Evolutionary conservation across 2,888 invertebrate genomes (phyloP).

Genomic region (Drosophila austrosaltans): DNA sequence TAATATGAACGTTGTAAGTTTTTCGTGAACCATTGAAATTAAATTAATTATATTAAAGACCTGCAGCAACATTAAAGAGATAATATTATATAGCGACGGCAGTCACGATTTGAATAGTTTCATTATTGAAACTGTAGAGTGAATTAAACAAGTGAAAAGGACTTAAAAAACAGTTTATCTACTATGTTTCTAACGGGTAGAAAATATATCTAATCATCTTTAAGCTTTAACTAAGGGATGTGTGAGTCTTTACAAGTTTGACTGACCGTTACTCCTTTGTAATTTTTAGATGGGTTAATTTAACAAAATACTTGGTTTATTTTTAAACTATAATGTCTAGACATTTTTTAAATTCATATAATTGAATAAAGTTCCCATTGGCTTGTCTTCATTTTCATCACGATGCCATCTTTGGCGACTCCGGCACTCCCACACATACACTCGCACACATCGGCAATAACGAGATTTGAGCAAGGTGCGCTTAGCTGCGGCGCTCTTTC

Average conservation of each 20-base stretch:
- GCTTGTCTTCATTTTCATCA: conserved; percentile 50
- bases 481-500: conserved; percentile 63
- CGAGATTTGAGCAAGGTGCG: conserved; percentile 76
- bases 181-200: too few species aligned
- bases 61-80: background rate
- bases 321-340: too few species aligned
- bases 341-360: background rate
- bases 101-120: background rate
- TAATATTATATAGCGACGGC: background rate
- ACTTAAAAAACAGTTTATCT: too few species aligned
- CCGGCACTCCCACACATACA: conserved; percentile 36
- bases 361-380: conserved; percentile 20
- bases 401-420: conserved; percentile 58
- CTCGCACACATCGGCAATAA: conserved; percentile 47
- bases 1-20: background rate
- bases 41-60: conserved; percentile 13
- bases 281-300: too few species aligned
- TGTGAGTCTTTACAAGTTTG: too few species aligned
- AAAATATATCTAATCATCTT: too few species aligned
- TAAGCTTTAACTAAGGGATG: too few species aligned
- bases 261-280: too few species aligned
- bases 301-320: too few species aligned
- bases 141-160: background rate
- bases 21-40: conserved; percentile 14
- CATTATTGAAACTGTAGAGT: background rate